Percentiles rank a stretch among this genome's conserved stretches.
Evolutionary conservation across 1,140 invertebrate species (phyloP).

Genomic region (Pseudomyrmex dendroicus): DNA sequence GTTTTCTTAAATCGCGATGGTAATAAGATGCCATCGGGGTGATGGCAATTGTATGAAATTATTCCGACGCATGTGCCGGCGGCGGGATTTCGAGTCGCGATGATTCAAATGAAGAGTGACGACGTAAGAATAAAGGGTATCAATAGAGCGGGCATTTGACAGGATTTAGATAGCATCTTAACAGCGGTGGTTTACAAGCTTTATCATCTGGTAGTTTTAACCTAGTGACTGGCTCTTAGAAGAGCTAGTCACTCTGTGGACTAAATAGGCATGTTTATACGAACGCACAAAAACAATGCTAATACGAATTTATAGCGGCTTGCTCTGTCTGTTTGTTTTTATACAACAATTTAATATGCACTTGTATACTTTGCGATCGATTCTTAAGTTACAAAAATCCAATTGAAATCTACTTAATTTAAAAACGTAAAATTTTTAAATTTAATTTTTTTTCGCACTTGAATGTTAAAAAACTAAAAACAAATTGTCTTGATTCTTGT

Average conservation of each 20-base stretch:
- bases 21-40: not conserved
- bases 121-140: slow-evolving; percentile 81
- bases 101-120: slow-evolving; percentile 74
- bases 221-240: slow-evolving; percentile 63
- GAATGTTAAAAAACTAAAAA: not conserved
- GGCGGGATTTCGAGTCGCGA: slow-evolving; percentile 47
- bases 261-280: slow-evolving; percentile 54
- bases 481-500: not conserved
- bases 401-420: not conserved
- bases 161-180: slow-evolving; percentile 82
- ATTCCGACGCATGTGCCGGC: slow-evolving; percentile 58
- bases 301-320: slow-evolving; percentile 15
- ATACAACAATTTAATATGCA: not conserved
- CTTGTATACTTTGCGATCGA: not conserved
- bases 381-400: not conserved
- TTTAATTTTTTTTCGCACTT: not conserved
- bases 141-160: slow-evolving; percentile 79
- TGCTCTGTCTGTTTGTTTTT: not conserved
- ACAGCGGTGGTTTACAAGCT: slow-evolving; percentile 80
- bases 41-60: slow-evolving; percentile 66
- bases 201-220: slow-evolving; percentile 70
- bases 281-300: slow-evolving; percentile 43
- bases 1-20: no score
- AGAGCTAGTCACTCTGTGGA: slow-evolving; percentile 68
- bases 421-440: not conserved